phyloP scores from a whole-genome alignment of 1,140 invertebrate genomes.

The Heliconius melpomene region DNA sequence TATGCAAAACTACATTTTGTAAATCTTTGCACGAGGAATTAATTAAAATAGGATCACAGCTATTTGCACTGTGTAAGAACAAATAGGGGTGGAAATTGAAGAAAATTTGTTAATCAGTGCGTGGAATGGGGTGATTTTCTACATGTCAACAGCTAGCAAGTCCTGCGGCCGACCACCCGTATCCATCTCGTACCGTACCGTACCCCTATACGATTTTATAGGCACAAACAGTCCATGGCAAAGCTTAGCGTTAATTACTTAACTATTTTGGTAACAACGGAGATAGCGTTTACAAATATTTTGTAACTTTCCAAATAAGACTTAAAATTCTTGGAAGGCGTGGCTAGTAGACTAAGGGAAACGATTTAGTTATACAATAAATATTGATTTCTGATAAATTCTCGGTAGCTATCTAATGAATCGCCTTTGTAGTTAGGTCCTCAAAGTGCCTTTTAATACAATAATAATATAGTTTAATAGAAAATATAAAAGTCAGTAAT shows the following conservation, averaged over 20 bases:
- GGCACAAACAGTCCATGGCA: not conserved
- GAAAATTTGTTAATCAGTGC: conserved; percentile 14
- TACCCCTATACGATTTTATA: conserved; percentile 14
- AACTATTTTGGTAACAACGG: conserved; percentile 3
- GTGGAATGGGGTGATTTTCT: conserved; percentile 9
- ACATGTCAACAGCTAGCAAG: conserved; percentile 8
- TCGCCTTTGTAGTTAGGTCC: not conserved
- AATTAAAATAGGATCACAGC: conserved; percentile 11
- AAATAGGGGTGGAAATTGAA: conserved; percentile 12
- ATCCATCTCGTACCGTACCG: not conserved
- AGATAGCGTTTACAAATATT: conserved; percentile 6
- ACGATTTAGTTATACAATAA: conserved; percentile 3
- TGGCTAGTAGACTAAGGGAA: not conserved
- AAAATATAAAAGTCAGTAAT: too few species aligned
- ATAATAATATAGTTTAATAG: too few species aligned
- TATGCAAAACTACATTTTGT: not conserved
- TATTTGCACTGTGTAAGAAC: conserved; percentile 7
- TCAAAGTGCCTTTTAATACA: not conserved
- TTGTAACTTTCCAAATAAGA: conserved; percentile 5
- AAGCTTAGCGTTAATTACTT: conserved; percentile 9
- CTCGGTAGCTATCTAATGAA: not conserved
- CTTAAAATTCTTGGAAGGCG: conserved; percentile 2
- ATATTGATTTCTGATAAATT: conserved; percentile 11
- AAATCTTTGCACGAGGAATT: not conserved
- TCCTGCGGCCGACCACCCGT: conserved; percentile 7